phyloP scores from a whole-genome alignment of 2,888 invertebrate species.

The Heteromyza rotundicornis region DNA sequence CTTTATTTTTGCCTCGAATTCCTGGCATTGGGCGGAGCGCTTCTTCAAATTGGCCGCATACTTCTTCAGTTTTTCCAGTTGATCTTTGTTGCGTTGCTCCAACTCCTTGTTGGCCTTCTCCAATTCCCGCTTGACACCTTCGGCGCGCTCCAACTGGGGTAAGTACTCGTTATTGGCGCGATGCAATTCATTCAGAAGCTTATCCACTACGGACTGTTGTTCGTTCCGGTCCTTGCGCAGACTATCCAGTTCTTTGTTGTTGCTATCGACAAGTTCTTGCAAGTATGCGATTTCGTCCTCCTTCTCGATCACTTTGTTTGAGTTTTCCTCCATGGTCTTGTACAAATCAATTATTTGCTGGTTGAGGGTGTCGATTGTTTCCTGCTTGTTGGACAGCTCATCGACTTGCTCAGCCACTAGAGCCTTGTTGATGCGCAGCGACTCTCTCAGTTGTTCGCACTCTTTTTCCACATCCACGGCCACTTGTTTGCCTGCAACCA shows the following conservation, averaged over 20 bases:
- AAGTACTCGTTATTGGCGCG: constrained; percentile 28
- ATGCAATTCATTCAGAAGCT: constrained; percentile 36
- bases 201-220: constrained; percentile 50
- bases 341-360: constrained; percentile 66
- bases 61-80: constrained; percentile 79
- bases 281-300: constrained; percentile 64
- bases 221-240: constrained; percentile 60
- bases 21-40: constrained; percentile 70
- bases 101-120: constrained; percentile 50
- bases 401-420: constrained; percentile 48
- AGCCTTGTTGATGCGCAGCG: constrained; percentile 56
- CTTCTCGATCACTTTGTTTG: constrained; percentile 63
- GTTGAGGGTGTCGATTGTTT: constrained; percentile 70
- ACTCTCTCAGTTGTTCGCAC: constrained; percentile 43
- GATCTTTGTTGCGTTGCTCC: constrained; percentile 72
- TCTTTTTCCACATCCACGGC: constrained; percentile 41
- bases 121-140: constrained; percentile 47
- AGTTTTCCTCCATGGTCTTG: constrained; percentile 66
- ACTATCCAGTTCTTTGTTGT: constrained; percentile 62
- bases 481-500: constrained; percentile 43
- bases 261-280: constrained; percentile 60
- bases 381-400: constrained; percentile 66
- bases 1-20: constrained; percentile 68
- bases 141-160: constrained; percentile 47
- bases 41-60: constrained; percentile 79